Percentiles rank a stretch among this genome's conserved stretches.
These are phyloP conservation scores for Xiphophorus hellerii DNA, from an alignment of 2,113 vertebrate genomes.

Conservation along the genomic window DNA sequence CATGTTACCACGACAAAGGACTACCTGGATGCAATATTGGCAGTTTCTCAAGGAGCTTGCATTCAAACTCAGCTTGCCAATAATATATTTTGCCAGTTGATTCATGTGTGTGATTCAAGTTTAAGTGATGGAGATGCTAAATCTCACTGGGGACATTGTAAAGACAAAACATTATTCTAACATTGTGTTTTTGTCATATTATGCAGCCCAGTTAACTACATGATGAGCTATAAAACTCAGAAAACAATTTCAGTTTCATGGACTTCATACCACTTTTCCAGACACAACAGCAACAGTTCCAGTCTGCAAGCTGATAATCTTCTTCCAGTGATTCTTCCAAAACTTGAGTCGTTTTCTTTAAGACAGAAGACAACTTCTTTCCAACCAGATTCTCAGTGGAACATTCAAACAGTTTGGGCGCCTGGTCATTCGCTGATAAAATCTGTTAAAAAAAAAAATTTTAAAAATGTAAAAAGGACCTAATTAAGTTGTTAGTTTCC, in stretches of 20 bases:
- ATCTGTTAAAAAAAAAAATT: conserved; percentile 78
- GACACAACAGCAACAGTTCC: conserved; percentile 74
- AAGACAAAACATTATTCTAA: neutral
- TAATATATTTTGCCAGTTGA: neutral
- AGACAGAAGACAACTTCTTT: conserved; percentile 80
- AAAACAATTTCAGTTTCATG: no score
- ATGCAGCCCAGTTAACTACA: neutral
- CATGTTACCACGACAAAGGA: neutral
- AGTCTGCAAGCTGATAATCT: conserved; percentile 73
- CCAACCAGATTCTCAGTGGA: conserved; percentile 83
- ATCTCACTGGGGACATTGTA: neutral
- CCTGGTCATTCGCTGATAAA: conserved; percentile 87
- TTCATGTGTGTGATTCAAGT: neutral
- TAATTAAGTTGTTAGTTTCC: neutral
- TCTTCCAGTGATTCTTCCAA: conserved; percentile 81
- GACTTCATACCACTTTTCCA: conserved; percentile 87
- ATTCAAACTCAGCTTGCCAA: neutral
- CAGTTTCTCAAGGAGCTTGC: neutral
- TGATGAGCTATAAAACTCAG: neutral
- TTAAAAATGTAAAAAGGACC: neutral
- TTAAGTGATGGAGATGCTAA: neutral
- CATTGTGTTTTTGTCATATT: neutral
- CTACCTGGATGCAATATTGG: neutral
- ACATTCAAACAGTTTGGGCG: conserved; percentile 86
- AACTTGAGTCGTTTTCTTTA: conserved; percentile 83